Base-by-base conservation (phyloP, 2,888 invertebrate genomes). In the Leucoptera coffeella region DNA sequence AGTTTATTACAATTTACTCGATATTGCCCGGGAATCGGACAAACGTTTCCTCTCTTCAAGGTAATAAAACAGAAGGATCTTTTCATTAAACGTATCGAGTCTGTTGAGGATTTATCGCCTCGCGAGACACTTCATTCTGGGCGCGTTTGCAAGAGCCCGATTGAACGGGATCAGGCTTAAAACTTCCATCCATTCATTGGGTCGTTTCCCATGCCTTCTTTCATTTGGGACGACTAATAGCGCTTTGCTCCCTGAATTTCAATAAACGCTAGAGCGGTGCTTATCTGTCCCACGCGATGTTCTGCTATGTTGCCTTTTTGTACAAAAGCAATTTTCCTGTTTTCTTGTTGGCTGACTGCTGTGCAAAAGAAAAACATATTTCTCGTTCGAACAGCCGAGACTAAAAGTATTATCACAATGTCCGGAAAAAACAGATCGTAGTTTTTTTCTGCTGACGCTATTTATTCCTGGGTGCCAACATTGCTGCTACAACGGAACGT, bases 161-260 rank as follows among this genome's bases (percentile, higher is more conserved):
- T 65, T 56, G 62, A 40, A 47, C 41, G 43, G 56, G 60, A 64
- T 64, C 62, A 69, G n/a, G n/a, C n/a, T n/a, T n/a, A 65, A 65
- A 61, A 62, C 58, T 58, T 59, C 59, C 50, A 42, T 48, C 59
- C 64, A 65, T 64, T 61, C 61, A 62, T 64, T 56, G 55, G 56
- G 62, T 62, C 64, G 64, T 64, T 61, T 64, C 47, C 39, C 47
- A 43, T 43, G 47, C 48, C 58, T 50, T 65, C 64, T 64, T 64
- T 61, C 59, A 58, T 53, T 45, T 50, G 28, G 47, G 45, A 52
- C 47, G 47, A 61, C 59, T 64, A 65, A 67, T 65, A 55, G 59
- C 46, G 56, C 57, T 57, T 50, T 55, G 48, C 43, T 53, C 56
- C 47, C 52, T 50, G 52, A 57, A 54, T 58, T 58, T 54, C 59